Percentiles rank a stretch among this genome's conserved stretches.
These are phyloP conservation scores for Ptychoptera contaminata DNA, from an alignment of 2,888 invertebrate genomes.

Conservation along the genomic window DNA sequence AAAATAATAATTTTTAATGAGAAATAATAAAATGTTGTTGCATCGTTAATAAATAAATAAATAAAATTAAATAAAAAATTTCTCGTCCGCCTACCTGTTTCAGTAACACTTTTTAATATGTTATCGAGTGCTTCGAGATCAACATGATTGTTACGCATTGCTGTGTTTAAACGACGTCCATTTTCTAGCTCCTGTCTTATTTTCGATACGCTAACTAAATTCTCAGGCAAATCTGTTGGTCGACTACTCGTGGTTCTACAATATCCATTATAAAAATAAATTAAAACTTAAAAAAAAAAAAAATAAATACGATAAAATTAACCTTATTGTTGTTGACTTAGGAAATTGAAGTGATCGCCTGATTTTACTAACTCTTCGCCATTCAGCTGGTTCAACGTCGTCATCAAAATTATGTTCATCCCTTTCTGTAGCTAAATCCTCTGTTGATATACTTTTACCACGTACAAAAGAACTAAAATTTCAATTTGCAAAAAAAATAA, in stretches of 20 bases:
- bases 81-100: conserved; percentile 6
- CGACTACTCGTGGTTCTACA: conserved; percentile 10
- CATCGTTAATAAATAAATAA: too few species aligned
- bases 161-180: conserved; percentile 35
- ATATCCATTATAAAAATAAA: conserved; percentile 2
- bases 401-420: conserved; percentile 21
- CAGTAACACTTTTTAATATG: conserved; percentile 26
- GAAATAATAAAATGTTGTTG: too few species aligned
- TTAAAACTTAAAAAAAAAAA: neutral
- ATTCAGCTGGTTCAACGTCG: conserved; percentile 41
- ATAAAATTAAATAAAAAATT: neutral
- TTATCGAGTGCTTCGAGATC: conserved; percentile 37
- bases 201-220: conserved; percentile 36
- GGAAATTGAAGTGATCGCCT: conserved; percentile 52
- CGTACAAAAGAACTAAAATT: conserved; percentile 12
- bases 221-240: conserved; percentile 31
- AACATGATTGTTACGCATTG: conserved; percentile 36
- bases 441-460: conserved; percentile 32
- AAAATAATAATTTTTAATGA: neutral
- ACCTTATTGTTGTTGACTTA: conserved; percentile 23
- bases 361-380: conserved; percentile 47
- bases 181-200: conserved; percentile 39
- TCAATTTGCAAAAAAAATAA: conserved; percentile 2
- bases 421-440: conserved; percentile 32
- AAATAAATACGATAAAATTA: neutral